Percentiles rank a stretch among this genome's conserved stretches.
These are phyloP conservation scores for Alloscopus bannaensis DNA, from an alignment of 2,888 invertebrate genomes.

Conservation along the genomic window DNA sequence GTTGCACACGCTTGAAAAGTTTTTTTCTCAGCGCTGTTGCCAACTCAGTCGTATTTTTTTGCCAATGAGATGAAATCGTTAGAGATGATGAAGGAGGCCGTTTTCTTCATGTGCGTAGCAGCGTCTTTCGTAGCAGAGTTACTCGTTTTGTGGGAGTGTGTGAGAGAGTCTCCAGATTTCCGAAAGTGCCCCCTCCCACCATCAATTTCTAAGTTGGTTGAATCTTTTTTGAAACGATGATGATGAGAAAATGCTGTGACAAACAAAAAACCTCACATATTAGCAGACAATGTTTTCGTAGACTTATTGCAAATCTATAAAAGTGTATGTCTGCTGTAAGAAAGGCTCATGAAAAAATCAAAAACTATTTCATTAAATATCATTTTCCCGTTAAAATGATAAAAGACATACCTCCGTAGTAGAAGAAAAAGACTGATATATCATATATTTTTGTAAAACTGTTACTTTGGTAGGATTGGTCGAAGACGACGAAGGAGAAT, in stretches of 20 bases:
- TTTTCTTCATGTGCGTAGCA: slow-evolving; percentile 1
- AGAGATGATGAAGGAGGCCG: background rate
- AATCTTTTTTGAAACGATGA: too few species aligned
- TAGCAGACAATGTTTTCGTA: background rate
- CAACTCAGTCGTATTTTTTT: slow-evolving; percentile 15
- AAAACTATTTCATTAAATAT: too few species aligned
- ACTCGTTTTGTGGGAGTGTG: slow-evolving; percentile 18
- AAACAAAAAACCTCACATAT: slow-evolving; percentile 10
- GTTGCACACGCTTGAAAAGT: slow-evolving; percentile 26
- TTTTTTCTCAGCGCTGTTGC: slow-evolving; percentile 14
- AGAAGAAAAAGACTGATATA: too few species aligned
- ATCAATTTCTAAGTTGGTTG: background rate
- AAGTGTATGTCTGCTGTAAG: background rate
- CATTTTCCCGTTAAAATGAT: too few species aligned
- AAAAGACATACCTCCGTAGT: too few species aligned
- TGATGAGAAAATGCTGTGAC: slow-evolving; percentile 17
- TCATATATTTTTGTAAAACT: too few species aligned
- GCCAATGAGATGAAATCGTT: slow-evolving; percentile 24
- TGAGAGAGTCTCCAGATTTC: slow-evolving; percentile 8
- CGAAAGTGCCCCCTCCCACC: slow-evolving; percentile 29
- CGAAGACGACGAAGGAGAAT: too few species aligned
- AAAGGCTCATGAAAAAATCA: too few species aligned
- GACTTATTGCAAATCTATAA: slow-evolving; percentile 10
- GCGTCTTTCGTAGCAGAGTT: background rate
- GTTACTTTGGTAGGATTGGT: too few species aligned